These are phyloP conservation scores for Simalia tracyae DNA, from an alignment of 2,797 vertebrate species.

Conservation along the genomic window DNA sequence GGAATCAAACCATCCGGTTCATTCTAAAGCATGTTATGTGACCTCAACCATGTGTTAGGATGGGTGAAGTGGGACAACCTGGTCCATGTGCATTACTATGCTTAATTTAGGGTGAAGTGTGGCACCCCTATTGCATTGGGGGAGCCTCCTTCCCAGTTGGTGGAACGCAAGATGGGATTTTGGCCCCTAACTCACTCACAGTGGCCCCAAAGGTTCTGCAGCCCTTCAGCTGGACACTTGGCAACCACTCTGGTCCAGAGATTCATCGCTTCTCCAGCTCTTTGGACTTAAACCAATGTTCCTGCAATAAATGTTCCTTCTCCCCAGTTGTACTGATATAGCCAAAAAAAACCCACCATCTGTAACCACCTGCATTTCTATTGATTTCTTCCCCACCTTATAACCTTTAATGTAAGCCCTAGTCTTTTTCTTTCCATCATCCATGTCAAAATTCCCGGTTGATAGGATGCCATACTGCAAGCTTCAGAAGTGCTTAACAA, in stretches of 20 bases:
- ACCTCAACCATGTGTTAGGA: no score
- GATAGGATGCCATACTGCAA: constrained; percentile 36
- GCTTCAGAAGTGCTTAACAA: constrained; percentile 40
- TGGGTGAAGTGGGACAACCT: no score
- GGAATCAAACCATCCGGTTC: no score
- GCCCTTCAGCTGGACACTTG: background rate
- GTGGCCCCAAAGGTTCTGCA: background rate
- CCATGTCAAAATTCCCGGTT: constrained; percentile 1
- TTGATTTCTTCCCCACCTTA: constrained; percentile 10
- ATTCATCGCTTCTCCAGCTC: background rate
- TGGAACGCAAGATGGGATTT: background rate
- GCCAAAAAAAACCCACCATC: background rate
- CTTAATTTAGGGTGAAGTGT: no score
- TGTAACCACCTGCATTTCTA: background rate
- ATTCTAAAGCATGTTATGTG: no score
- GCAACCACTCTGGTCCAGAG: background rate
- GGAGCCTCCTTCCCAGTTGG: background rate
- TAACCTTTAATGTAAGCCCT: background rate
- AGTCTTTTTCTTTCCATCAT: background rate
- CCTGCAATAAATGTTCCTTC: background rate
- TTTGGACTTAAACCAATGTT: background rate
- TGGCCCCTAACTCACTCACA: background rate
- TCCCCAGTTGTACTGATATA: background rate
- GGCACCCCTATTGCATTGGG: background rate
- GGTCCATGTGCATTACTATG: no score